phyloP scores from a whole-genome alignment of 1,140 invertebrate genomes.

The Proctacanthus coquilletti region DNA sequence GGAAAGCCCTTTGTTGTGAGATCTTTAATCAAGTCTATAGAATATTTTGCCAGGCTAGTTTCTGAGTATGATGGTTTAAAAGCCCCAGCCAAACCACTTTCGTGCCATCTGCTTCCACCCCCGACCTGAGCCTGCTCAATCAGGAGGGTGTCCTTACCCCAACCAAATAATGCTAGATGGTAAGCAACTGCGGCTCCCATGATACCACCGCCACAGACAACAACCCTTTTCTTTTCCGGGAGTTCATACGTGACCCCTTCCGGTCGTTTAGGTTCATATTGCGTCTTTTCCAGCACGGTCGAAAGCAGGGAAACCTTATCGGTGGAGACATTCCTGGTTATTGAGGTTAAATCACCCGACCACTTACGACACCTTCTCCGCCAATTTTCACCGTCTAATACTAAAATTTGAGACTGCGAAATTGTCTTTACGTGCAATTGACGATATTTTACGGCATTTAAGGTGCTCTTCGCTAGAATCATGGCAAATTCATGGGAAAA shows the following conservation, averaged over 20 bases:
- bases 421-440: too few relatives aligned
- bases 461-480: too few relatives aligned
- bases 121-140: slow-evolving; percentile 75
- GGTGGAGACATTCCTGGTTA: neutral
- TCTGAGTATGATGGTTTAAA: slow-evolving; percentile 69
- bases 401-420: too few relatives aligned
- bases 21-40: slow-evolving; percentile 67
- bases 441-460: too few relatives aligned
- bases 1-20: slow-evolving; percentile 58
- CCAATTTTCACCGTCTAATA: too few relatives aligned
- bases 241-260: neutral
- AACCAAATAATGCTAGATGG: slow-evolving; percentile 72
- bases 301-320: neutral
- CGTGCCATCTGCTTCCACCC: slow-evolving; percentile 70
- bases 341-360: slow-evolving; percentile 1
- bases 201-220: slow-evolving; percentile 88
- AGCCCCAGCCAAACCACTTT: slow-evolving; percentile 69
- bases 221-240: slow-evolving; percentile 43
- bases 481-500: too few relatives aligned
- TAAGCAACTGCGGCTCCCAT: slow-evolving; percentile 90
- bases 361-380: too few relatives aligned
- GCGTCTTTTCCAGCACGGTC: neutral
- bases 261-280: neutral
- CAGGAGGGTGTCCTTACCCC: slow-evolving; percentile 66
- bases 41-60: slow-evolving; percentile 68